Percentiles rank a stretch among this genome's conserved stretches.
Evolutionary conservation across 2,113 vertebrate genomes (phyloP).

Genomic region (Phylloscopus whistleri): DNA sequence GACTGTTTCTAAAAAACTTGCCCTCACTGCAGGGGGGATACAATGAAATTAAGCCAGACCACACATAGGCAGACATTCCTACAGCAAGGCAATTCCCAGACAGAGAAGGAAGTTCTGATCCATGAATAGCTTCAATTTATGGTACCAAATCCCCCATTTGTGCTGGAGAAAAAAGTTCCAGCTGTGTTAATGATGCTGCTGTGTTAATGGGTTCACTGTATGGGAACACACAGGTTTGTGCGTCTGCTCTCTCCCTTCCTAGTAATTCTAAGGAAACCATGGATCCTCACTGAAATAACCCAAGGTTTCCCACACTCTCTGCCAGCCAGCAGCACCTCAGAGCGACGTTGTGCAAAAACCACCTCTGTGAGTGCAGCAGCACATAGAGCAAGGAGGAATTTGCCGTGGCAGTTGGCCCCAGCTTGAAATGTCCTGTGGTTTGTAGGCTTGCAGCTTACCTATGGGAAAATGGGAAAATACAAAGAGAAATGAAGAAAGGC

Average conservation of each 20-base stretch:
- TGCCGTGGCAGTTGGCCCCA: not conserved
- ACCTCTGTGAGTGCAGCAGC: not conserved
- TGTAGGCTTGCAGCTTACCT: not conserved
- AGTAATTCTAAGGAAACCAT: not conserved
- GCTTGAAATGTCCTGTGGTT: not conserved
- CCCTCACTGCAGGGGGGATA: not conserved
- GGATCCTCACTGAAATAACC: not conserved
- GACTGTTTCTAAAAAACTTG: not conserved
- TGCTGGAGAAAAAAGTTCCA: not conserved
- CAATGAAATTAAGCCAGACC: not conserved
- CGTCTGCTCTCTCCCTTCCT: not conserved
- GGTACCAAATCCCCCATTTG: not conserved
- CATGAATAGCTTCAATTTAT: accelerated
- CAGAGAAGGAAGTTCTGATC: not conserved
- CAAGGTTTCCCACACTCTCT: not conserved
- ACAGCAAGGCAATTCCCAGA: not conserved
- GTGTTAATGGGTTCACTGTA: not conserved
- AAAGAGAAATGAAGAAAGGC: not conserved
- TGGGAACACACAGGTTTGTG: not conserved
- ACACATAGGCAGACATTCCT: accelerated
- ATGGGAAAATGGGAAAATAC: not conserved
- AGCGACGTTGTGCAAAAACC: not conserved
- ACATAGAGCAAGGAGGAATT: not conserved
- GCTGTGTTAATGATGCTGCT: accelerated
- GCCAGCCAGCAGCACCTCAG: not conserved